Evolutionary conservation across 1,140 invertebrate species (phyloP).

Genomic region (Drosophila tsacasi): DNA sequence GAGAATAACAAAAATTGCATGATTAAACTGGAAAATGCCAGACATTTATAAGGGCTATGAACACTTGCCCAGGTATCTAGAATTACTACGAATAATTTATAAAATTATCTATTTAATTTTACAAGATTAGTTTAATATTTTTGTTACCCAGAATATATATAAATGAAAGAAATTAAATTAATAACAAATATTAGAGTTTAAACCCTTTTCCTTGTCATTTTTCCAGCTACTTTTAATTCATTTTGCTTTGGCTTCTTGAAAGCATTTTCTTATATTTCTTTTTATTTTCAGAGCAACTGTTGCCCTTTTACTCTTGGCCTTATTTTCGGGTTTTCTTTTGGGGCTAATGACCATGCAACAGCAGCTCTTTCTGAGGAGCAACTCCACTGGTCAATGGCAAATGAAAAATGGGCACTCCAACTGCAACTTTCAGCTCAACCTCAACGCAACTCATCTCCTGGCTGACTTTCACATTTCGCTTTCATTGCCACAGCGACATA

Average conservation of each 20-base stretch:
- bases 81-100: no score
- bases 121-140: no score
- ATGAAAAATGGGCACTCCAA: constrained; percentile 54
- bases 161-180: background rate
- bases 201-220: no score
- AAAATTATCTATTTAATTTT: no score
- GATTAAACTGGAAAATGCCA: no score
- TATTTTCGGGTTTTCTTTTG: background rate
- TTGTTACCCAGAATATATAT: background rate
- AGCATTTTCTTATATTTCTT: background rate
- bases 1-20: background rate
- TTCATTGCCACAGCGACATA: constrained; percentile 21
- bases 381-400: constrained; percentile 33
- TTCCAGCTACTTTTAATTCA: background rate
- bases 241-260: background rate
- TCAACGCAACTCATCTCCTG: constrained; percentile 6
- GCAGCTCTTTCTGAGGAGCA: constrained; percentile 7
- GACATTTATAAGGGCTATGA: background rate
- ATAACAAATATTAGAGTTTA: background rate
- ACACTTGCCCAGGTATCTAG: background rate
- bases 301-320: constrained; percentile 2
- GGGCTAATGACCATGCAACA: constrained; percentile 39
- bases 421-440: background rate
- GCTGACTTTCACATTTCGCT: constrained; percentile 19
- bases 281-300: background rate